A percentile compares a stretch with the other conserved stretches of the same genome.
Evolutionary conservation across 2,113 vertebrate species (phyloP).

Genomic region (Corythoichthys intestinalis): DNA sequence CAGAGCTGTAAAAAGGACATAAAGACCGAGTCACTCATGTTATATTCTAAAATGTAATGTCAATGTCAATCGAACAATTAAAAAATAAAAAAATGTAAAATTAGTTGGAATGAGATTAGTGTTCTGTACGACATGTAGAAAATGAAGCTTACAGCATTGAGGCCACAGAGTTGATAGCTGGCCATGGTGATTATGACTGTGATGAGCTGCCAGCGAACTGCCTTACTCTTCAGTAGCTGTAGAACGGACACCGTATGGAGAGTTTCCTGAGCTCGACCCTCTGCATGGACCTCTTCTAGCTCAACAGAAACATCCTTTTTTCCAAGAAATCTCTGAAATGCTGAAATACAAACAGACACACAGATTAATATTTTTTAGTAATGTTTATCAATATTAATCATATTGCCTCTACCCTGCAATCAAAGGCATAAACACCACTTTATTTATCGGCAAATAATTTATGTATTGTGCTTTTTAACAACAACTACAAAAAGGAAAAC

Average conservation of each 20-base stretch:
- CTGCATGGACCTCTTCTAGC: constrained; percentile 80
- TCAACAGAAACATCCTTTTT: constrained; percentile 81
- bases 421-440: background rate
- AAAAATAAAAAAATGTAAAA: too few species aligned
- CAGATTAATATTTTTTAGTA: background rate
- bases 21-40: background rate
- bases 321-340: constrained; percentile 85
- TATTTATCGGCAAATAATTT: background rate
- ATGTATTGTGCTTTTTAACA: background rate
- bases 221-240: constrained; percentile 72
- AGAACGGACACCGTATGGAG: constrained; percentile 64
- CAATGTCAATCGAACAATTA: too few species aligned
- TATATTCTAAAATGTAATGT: background rate
- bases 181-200: constrained; percentile 84
- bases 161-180: constrained; percentile 93
- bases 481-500: background rate
- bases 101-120: too few species aligned
- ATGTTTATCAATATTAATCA: background rate
- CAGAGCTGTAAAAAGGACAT: constrained; percentile 78
- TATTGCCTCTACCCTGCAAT: background rate
- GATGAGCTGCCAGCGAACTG: constrained; percentile 82
- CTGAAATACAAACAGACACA: constrained; percentile 64
- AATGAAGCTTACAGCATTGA: constrained; percentile 83
- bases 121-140: background rate
- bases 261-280: constrained; percentile 75